A percentile compares a stretch with the other conserved stretches of the same genome.
Evolutionary conservation across 2,113 vertebrate species (phyloP).

Genomic region (cattle (Bos taurus)): DNA sequence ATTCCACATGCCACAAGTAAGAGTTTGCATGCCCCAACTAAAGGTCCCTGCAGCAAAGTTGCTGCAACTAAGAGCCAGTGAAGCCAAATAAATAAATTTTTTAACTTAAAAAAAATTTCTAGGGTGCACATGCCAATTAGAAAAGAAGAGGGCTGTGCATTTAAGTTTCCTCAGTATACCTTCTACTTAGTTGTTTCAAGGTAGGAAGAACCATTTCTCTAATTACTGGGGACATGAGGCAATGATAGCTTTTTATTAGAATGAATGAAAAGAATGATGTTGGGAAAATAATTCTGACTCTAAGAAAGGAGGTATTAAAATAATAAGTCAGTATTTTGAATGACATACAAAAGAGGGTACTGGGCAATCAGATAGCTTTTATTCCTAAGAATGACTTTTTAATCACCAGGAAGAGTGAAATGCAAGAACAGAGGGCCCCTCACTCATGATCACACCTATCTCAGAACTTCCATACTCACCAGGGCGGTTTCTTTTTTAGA

Average conservation of each 20-base stretch:
- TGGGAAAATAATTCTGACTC: slow-evolving; percentile 76
- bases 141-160: slow-evolving; percentile 68
- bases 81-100: background rate
- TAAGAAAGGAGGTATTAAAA: slow-evolving; percentile 76
- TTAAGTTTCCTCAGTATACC: slow-evolving; percentile 62
- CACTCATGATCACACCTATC: background rate
- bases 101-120: background rate
- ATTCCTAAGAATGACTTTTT: background rate
- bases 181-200: slow-evolving; percentile 76
- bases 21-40: background rate
- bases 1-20: background rate
- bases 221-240: slow-evolving; percentile 78
- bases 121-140: background rate
- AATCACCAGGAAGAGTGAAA: background rate
- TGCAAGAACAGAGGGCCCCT: background rate
- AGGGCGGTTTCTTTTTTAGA: background rate
- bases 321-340: slow-evolving; percentile 65
- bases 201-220: slow-evolving; percentile 77
- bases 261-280: slow-evolving; percentile 48
- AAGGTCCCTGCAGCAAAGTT: background rate
- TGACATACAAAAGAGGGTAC: background rate
- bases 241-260: slow-evolving; percentile 72
- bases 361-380: background rate
- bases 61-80: background rate
- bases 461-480: background rate